phyloP scores from a whole-genome alignment of 2,797 vertebrate species.

The Danionella dracula region DNA sequence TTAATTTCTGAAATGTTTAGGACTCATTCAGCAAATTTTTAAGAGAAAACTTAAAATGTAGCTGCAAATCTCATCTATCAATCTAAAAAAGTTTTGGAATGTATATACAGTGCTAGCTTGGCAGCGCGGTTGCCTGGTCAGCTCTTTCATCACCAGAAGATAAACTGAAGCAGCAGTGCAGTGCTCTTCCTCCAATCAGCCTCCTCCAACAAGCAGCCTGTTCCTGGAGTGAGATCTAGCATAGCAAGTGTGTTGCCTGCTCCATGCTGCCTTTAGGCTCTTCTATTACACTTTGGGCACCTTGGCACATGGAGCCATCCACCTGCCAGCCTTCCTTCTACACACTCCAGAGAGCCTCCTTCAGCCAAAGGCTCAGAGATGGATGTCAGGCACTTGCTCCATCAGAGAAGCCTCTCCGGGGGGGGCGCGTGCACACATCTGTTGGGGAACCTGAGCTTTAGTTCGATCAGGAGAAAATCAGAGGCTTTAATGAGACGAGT shows the following conservation, averaged over 20 bases:
- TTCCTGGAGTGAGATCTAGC: constrained; percentile 24
- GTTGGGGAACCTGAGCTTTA: no score
- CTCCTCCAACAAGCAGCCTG: constrained; percentile 22
- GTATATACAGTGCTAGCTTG: constrained; percentile 6
- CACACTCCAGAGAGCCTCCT: neutral
- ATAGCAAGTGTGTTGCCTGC: constrained; percentile 2
- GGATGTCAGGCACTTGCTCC: neutral
- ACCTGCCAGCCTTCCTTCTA: constrained; percentile 13
- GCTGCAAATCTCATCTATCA: constrained; percentile 1
- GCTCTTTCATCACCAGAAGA: constrained; percentile 23
- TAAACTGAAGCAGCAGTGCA: constrained; percentile 1
- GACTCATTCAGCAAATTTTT: neutral
- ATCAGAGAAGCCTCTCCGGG: neutral
- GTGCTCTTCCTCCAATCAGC: constrained; percentile 30
- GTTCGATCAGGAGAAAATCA: no score
- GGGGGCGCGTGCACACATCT: no score
- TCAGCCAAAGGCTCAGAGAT: constrained; percentile 15
- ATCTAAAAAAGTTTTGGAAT: neutral
- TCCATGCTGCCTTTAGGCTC: constrained; percentile 2
- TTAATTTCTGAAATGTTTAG: constrained; percentile 6
- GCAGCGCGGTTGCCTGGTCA: neutral
- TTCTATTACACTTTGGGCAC: constrained; percentile 13
- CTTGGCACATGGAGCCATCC: constrained; percentile 15
- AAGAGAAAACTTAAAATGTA: neutral
- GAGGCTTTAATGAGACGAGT: no score